A percentile compares a stretch with the other conserved stretches of the same genome.
These are phyloP conservation scores for Drosophila antonietae DNA, from an alignment of 2,888 invertebrate species.

Conservation along the genomic window DNA sequence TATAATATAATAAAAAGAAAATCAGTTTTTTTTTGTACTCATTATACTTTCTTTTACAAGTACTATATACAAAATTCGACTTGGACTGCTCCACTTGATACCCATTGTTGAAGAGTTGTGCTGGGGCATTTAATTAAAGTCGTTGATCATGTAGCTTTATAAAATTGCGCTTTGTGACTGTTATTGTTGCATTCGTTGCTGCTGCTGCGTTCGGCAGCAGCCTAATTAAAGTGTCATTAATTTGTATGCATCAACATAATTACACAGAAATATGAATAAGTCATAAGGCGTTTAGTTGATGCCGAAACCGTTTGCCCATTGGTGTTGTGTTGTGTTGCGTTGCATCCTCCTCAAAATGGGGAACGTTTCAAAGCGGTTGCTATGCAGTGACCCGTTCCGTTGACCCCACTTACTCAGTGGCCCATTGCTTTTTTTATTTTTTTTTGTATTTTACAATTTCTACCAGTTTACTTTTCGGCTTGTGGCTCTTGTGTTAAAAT, in stretches of 20 bases:
- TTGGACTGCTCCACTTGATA: background rate
- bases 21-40: too few relatives aligned
- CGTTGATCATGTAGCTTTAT: slow-evolving; percentile 33
- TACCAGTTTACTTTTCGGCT: slow-evolving; percentile 19
- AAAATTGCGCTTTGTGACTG: slow-evolving; percentile 21
- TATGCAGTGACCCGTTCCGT: slow-evolving; percentile 60
- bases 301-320: slow-evolving; percentile 27
- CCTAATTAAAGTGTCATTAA: slow-evolving; percentile 76
- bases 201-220: slow-evolving; percentile 19
- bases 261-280: slow-evolving; percentile 65
- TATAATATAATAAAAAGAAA: too few relatives aligned
- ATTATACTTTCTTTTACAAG: too few relatives aligned
- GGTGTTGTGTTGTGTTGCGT: slow-evolving; percentile 22
- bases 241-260: slow-evolving; percentile 78
- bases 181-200: slow-evolving; percentile 18
- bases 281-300: slow-evolving; percentile 47
- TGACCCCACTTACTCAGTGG: slow-evolving; percentile 61
- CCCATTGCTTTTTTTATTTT: slow-evolving; percentile 32
- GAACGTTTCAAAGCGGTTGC: slow-evolving; percentile 21
- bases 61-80: slow-evolving; percentile 5
- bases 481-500: slow-evolving; percentile 35
- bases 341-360: slow-evolving; percentile 26
- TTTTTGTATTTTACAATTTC: slow-evolving; percentile 8
- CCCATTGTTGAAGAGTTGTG: slow-evolving; percentile 25
- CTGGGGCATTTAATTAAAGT: slow-evolving; percentile 51